Base-by-base conservation (phyloP, 2,888 invertebrate genomes). In the Nudaria mundana region DNA sequence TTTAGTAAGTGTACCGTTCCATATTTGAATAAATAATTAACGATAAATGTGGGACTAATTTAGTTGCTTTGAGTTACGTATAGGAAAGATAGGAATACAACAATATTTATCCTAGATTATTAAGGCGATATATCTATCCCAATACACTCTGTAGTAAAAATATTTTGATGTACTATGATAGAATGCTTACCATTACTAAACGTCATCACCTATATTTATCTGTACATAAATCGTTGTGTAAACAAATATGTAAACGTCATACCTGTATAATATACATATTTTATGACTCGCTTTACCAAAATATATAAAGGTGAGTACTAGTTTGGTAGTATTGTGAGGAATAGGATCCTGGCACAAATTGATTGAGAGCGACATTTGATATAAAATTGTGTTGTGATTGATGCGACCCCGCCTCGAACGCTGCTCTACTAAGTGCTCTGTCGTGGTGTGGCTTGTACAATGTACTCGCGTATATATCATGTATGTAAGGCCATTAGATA, bases 311-410 rank as follows among this genome's bases (percentile, higher is more conserved):
- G 70, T 63, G 61, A 69, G 56, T 53, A 56, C 63, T 67, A 69
- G 64, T 63, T n/a, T 54, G 56, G 62, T 51, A 67, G 73, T 71
- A 57, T 77, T 71, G 78, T 68, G 69, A 63, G 79, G 71, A 86
- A 87, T 76, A 78, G 80, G 87, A 87, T 84, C 81, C 77, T 57
- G 65, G 73, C 80, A 77, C 85, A 86, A 87, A 88, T 87, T 86
- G 87, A 87, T 88, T 86, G 87, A 87, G 76, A 86, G 84, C 83
- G 86, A 86, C 86, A 88, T 88, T 86, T 87, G 87, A 88, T 88
- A 88, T 88, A 87, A 88, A 87, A 87, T 84, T 83, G 86, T 84
- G 85, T 81, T 80, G 86, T 87, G 87, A 88, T 87, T 88, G 87
- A 87, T 87, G 87, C 79, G 83, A 76, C 76, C 82, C 75, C 75